Percentiles rank a stretch among this genome's conserved stretches.
phyloP scores from a whole-genome alignment of 2,113 vertebrate species.

The Scopus umbretta region DNA sequence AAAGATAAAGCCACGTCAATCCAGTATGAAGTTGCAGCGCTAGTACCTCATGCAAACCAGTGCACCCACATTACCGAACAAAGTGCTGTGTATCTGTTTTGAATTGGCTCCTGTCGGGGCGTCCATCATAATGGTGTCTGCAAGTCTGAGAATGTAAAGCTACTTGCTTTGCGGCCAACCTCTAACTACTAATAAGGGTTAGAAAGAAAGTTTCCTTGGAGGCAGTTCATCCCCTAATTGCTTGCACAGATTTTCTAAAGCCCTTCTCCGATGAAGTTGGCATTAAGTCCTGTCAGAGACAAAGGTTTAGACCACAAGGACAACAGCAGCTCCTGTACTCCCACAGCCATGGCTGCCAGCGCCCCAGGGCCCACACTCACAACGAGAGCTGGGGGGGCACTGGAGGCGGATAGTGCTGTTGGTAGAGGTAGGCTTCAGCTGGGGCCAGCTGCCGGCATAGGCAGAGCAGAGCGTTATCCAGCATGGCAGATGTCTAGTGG shows the following conservation, averaged over 20 bases:
- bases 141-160: slow-evolving; percentile 60
- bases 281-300: not conserved
- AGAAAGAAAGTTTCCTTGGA: slow-evolving; percentile 52
- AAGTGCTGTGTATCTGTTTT: not conserved
- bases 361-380: not conserved
- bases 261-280: not conserved
- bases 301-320: not conserved
- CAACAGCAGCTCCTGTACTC: not conserved
- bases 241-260: slow-evolving; percentile 42
- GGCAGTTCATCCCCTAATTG: slow-evolving; percentile 27
- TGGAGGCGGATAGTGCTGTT: not conserved
- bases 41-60: not conserved
- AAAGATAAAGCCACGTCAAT: slow-evolving; percentile 7
- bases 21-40: not conserved
- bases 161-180: slow-evolving; percentile 51
- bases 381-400: not conserved
- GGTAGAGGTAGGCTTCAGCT: not conserved
- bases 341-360: not conserved
- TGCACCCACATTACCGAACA: not conserved
- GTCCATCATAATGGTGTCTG: slow-evolving; percentile 48
- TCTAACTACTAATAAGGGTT: slow-evolving; percentile 52
- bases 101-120: not conserved
- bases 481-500: not conserved
- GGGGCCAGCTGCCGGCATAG: not conserved
- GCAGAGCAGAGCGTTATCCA: not conserved